Evolutionary conservation across 2,888 invertebrate genomes (phyloP), one percentile per base, ranked within the genome.

Genomic region (Dysmachus trigonus): DNA sequence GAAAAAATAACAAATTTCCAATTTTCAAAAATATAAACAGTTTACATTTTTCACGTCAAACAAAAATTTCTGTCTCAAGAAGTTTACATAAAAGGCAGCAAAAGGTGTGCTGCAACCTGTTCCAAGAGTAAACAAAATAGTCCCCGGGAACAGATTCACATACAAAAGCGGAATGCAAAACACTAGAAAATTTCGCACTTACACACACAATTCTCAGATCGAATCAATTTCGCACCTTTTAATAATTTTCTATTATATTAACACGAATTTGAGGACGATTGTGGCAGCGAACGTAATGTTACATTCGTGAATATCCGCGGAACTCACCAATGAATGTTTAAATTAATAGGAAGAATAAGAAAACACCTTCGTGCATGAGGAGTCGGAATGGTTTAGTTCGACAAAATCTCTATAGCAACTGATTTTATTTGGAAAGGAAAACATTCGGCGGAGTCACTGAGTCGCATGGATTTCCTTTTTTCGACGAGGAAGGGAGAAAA

Each of bases 361-460:
- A 47, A 47, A 6, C 15, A 4, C 47, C 47, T 47, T 47, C 47
- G 47, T n/a, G n/a, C n/a, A 3, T n/a, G 47, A 47, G 47, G 47
- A n/a, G 18, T 18, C 33, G 74, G 18, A 31, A 74, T 13, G 3
- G 15, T 41, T 62, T 13, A 7, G 15, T 41, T 62, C 15, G 62
- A 18, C 71, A 10, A 10, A 35, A 82, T 82, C 30, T 71, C 82
- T 82, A 82, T 82, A 77, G 83, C 82, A 71, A 83, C 53, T 47
- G 74, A 86, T 74, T 83, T 53, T 83, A 47, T 83, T 86, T 81
- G 73, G 30, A 79, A 31, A 62, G 73, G 22, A 86, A 76, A 86
- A 86, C 83, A 86, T 53, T 76, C 30, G 22, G 18, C 22, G 27
- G 86, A n/a, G 72, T 72, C 79, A 82, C 82, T 53, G 35, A 35